These are phyloP conservation scores for Anagrus nilaparvatae DNA, from an alignment of 1,140 invertebrate genomes.

Conservation along the genomic window DNA sequence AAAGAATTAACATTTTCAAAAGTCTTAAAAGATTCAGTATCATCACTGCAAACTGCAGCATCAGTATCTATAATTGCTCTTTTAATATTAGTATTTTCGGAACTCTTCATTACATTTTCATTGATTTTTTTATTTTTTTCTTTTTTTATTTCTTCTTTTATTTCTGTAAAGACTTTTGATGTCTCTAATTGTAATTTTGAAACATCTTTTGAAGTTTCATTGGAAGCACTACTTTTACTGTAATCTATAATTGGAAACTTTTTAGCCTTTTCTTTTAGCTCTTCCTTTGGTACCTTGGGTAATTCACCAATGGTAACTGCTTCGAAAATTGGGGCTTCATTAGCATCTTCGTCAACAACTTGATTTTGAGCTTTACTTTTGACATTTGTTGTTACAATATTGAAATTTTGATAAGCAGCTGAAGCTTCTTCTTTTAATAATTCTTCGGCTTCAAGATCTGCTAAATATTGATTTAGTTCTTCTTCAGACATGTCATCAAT, in stretches of 20 bases:
- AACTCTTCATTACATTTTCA: constrained; percentile 22
- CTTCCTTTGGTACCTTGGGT: constrained; percentile 26
- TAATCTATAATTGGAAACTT: constrained; percentile 34
- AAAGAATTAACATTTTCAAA: not conserved
- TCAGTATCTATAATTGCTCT: too few relatives aligned
- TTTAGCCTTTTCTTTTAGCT: constrained; percentile 30
- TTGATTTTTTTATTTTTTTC: constrained; percentile 22
- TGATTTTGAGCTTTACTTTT: constrained; percentile 8
- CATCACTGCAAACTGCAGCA: too few relatives aligned
- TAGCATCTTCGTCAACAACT: constrained; percentile 30
- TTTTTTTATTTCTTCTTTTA: constrained; percentile 21
- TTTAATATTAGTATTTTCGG: constrained; percentile 19
- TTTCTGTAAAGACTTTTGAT: constrained; percentile 20
- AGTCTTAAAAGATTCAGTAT: too few relatives aligned
- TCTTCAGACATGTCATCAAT: constrained; percentile 45
- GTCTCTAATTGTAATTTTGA: constrained; percentile 19
- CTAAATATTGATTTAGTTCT: constrained; percentile 48
- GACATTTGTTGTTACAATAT: constrained; percentile 10
- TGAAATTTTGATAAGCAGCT: constrained; percentile 25
- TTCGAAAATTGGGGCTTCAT: constrained; percentile 34
- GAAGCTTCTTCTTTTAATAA: constrained; percentile 22
- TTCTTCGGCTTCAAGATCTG: constrained; percentile 44
- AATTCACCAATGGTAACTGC: constrained; percentile 30
- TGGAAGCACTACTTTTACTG: constrained; percentile 16
- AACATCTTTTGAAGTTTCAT: constrained; percentile 19